Conservation (phyloP, 1,140 invertebrate species). For the Xylocopa sonorina region DNA sequence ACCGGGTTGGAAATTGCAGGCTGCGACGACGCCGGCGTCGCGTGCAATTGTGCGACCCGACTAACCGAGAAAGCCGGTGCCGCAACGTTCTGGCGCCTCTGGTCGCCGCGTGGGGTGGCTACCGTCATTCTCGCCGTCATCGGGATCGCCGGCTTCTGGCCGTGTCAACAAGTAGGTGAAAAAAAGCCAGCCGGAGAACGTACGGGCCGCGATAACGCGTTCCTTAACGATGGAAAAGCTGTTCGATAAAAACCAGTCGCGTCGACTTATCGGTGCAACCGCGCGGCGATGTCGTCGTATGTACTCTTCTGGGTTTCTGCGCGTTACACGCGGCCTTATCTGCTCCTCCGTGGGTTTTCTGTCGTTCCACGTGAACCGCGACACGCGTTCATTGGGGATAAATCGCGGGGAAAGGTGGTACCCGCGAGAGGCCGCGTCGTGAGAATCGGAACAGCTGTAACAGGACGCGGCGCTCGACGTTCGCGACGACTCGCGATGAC, state of each 20-base stretch:
- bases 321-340: neutral
- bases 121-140: neutral
- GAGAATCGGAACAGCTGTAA: neutral
- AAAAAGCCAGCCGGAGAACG: constrained; percentile 5
- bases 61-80: constrained; percentile 25
- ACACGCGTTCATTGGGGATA: neutral
- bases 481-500: neutral
- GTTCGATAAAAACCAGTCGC: constrained; percentile 21
- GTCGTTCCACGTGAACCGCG: neutral
- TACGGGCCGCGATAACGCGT: constrained; percentile 29
- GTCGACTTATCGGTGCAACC: constrained; percentile 36
- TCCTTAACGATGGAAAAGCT: constrained; percentile 30
- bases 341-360: constrained; percentile 4
- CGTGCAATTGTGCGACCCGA: constrained; percentile 19
- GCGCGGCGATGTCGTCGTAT: constrained; percentile 19
- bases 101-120: constrained; percentile 4
- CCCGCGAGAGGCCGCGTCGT: neutral
- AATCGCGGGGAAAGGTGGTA: constrained; percentile 13
- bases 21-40: constrained; percentile 1
- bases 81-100: constrained; percentile 17
- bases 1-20: constrained; percentile 31
- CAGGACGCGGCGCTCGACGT: neutral
- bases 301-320: neutral
- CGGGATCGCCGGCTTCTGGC: neutral
- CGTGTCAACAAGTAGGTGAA: constrained; percentile 19